Percentiles rank a stretch among this genome's conserved stretches.
Evolutionary conservation across 2,797 vertebrate genomes (phyloP).

Genomic region (Spondyliosoma cantharus): DNA sequence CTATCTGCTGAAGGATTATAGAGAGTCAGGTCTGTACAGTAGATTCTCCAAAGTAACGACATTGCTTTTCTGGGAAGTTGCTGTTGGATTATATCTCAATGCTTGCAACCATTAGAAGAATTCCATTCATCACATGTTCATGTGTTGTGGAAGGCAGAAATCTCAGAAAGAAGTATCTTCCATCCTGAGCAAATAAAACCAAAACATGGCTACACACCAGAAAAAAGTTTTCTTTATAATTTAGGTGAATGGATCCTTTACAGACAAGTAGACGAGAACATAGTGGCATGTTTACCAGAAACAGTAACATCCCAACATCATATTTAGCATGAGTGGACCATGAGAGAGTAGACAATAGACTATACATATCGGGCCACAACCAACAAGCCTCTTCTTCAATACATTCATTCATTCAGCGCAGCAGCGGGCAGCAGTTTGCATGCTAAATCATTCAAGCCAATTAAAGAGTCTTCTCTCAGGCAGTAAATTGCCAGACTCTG

Average conservation of each 20-base stretch:
- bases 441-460: slow-evolving; percentile 73
- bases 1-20: neutral
- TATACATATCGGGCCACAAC: slow-evolving; percentile 42
- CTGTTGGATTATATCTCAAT: neutral
- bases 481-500: slow-evolving; percentile 72
- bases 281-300: neutral
- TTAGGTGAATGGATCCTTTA: neutral
- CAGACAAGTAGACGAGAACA: neutral
- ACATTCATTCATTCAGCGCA: slow-evolving; percentile 66
- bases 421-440: slow-evolving; percentile 69
- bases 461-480: slow-evolving; percentile 72
- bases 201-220: neutral
- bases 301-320: slow-evolving; percentile 16
- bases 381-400: slow-evolving; percentile 58
- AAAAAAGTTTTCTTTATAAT: neutral
- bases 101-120: neutral
- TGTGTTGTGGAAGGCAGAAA: neutral
- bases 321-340: slow-evolving; percentile 33
- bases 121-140: neutral
- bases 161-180: neutral
- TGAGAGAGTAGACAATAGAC: slow-evolving; percentile 61
- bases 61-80: neutral
- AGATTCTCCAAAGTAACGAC: slow-evolving; percentile 10
- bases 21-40: too few species aligned
- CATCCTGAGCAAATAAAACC: neutral